Percentiles rank a stretch among this genome's conserved stretches.
Conservation (phyloP, 2,113 vertebrate species). For the Xiphias gladius region DNA sequence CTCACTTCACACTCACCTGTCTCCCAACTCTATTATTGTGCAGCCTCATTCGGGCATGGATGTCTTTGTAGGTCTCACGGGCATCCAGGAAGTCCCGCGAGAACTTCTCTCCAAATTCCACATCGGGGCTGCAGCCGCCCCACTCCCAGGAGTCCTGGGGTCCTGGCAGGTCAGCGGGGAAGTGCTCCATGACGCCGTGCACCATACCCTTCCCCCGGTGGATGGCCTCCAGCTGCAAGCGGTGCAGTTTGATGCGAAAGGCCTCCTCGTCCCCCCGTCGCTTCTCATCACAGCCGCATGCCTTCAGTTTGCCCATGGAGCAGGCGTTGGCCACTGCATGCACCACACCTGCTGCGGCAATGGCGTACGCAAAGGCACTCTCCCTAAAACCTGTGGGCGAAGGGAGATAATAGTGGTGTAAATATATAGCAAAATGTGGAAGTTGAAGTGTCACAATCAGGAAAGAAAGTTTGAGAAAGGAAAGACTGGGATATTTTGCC, state of each 20-base stretch:
- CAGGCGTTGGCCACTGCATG: slow-evolving; percentile 97
- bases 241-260: slow-evolving; percentile 93
- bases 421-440: neutral
- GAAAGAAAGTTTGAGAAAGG: neutral
- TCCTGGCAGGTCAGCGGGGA: slow-evolving; percentile 88
- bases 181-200: slow-evolving; percentile 95
- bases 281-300: slow-evolving; percentile 94
- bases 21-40: slow-evolving; percentile 98
- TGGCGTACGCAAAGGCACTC: slow-evolving; percentile 96
- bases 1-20: slow-evolving; percentile 89
- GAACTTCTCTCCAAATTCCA: slow-evolving; percentile 98
- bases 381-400: slow-evolving; percentile 91
- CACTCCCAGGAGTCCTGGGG: slow-evolving; percentile 99
- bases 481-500: neutral
- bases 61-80: slow-evolving; percentile 95
- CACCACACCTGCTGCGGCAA: slow-evolving; percentile 93
- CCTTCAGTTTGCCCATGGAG: slow-evolving; percentile 95
- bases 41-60: slow-evolving; percentile 97
- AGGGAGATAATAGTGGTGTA: neutral
- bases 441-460: slow-evolving; percentile 23
- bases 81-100: slow-evolving; percentile 98
- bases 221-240: slow-evolving; percentile 95
- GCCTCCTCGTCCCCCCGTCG: slow-evolving; percentile 95
- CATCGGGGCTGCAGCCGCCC: slow-evolving; percentile 97
- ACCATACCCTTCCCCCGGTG: slow-evolving; percentile 96